A percentile compares a stretch with the other conserved stretches of the same genome.
Conservation (phyloP, 1,140 invertebrate species). For the Acromyrmex heyeri region DNA sequence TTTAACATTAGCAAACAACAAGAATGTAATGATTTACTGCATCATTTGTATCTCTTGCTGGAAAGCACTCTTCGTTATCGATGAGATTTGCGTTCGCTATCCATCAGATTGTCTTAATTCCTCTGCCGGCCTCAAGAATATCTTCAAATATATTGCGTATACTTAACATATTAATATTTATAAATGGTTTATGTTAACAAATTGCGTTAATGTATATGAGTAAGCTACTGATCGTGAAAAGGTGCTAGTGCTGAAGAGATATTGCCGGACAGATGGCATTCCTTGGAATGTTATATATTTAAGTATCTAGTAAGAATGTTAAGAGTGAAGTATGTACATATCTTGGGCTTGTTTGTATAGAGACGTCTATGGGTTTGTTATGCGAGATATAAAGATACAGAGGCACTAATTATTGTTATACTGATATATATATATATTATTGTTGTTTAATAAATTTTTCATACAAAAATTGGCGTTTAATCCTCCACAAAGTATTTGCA, state of each 20-base stretch:
- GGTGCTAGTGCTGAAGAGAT: constrained; percentile 74
- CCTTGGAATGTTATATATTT: constrained; percentile 83
- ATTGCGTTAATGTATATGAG: constrained; percentile 52
- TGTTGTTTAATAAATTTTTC: constrained; percentile 86
- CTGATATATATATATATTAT: constrained; percentile 66
- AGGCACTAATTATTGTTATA: constrained; percentile 80
- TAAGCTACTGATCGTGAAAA: constrained; percentile 52
- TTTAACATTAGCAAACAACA: too few relatives aligned
- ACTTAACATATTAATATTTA: constrained; percentile 58
- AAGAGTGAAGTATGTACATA: constrained; percentile 79
- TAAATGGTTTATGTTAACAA: constrained; percentile 24
- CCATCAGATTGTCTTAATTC: constrained; percentile 40
- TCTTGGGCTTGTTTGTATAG: constrained; percentile 78
- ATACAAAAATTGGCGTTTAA: constrained; percentile 84
- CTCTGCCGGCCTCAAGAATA: constrained; percentile 10
- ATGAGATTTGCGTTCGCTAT: constrained; percentile 25
- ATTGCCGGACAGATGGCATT: constrained; percentile 80
- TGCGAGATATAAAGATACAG: constrained; percentile 78
- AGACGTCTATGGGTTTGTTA: constrained; percentile 84
- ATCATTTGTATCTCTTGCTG: too few relatives aligned
- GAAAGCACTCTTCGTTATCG: background rate
- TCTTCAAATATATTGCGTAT: constrained; percentile 40
- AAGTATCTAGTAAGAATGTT: constrained; percentile 81
- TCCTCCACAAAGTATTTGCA: constrained; percentile 77
- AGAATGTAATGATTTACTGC: too few relatives aligned